phyloP scores from a whole-genome alignment of 37 sponge, comb jelly and placozoan species.

The Eunapius fragilis region DNA sequence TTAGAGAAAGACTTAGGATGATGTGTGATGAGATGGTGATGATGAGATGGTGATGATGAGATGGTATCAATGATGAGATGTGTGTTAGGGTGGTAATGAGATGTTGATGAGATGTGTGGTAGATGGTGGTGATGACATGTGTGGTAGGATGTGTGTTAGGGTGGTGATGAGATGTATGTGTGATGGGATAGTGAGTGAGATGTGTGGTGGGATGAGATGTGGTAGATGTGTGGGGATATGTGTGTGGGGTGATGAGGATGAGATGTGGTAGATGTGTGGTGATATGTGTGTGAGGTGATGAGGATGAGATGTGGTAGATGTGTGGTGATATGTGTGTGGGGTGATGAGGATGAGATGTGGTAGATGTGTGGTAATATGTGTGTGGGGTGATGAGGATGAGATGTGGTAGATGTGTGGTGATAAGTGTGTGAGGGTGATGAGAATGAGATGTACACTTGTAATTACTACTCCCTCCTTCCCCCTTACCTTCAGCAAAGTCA shows the following conservation, averaged over 20 bases:
- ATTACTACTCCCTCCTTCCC: no score
- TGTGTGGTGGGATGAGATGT: no score
- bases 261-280: background rate
- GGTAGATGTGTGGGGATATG: background rate
- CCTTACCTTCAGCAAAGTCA: constrained; percentile 65
- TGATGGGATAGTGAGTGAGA: background rate
- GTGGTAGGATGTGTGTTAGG: background rate
- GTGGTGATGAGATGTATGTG: background rate
- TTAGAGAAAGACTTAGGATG: constrained; percentile 11
- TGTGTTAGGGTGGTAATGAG: background rate
- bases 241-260: background rate
- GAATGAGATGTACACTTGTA: background rate
- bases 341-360: background rate
- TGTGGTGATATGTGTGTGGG: background rate
- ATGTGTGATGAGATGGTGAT: background rate
- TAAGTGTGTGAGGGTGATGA: background rate
- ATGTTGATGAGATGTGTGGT: background rate
- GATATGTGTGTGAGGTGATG: background rate
- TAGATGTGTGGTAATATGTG: background rate
- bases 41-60: background rate
- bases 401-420: background rate
- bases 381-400: background rate
- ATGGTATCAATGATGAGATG: background rate
- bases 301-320: background rate
- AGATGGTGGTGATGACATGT: background rate